Percentiles rank a stretch among this genome's conserved stretches.
Conservation (phyloP, 2,888 invertebrate genomes). For the Volucella inflata region DNA sequence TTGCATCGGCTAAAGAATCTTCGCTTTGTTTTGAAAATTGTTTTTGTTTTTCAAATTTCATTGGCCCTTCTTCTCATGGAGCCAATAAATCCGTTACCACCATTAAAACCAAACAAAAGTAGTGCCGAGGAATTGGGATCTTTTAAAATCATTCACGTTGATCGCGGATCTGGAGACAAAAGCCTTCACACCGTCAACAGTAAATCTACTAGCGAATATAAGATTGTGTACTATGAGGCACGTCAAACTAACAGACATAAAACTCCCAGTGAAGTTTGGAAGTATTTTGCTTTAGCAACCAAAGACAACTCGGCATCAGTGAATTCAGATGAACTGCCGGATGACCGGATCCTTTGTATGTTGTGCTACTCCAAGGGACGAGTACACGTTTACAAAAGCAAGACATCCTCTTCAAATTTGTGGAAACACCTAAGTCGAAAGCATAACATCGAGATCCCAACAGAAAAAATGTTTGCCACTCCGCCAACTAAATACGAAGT, state of each 20-base stretch:
- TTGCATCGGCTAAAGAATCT: constrained; percentile 62
- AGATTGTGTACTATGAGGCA: constrained; percentile 57
- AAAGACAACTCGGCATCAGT: constrained; percentile 27
- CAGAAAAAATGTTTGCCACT: constrained; percentile 58
- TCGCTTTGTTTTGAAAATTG: constrained; percentile 58
- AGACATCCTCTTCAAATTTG: constrained; percentile 72
- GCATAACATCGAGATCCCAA: constrained; percentile 69
- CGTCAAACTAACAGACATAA: constrained; percentile 65
- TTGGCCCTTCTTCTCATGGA: constrained; percentile 30
- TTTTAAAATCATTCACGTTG: constrained; percentile 62
- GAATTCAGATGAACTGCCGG: constrained; percentile 23
- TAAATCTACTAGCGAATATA: constrained; percentile 57
- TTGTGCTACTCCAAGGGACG: constrained; percentile 66
- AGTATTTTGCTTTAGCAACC: constrained; percentile 64
- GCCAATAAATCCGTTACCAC: not conserved
- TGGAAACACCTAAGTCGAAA: constrained; percentile 74
- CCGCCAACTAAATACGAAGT: constrained; percentile 28
- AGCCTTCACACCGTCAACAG: not conserved
- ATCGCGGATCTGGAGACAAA: not conserved
- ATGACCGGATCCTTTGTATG: constrained; percentile 71
- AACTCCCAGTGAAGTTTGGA: constrained; percentile 69
- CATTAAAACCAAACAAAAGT: constrained; percentile 4
- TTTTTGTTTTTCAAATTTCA: constrained; percentile 46
- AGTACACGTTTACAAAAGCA: constrained; percentile 73
- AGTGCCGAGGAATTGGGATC: constrained; percentile 48